phyloP scores from a whole-genome alignment of 2,888 invertebrate genomes.

The Cistogaster globosa region DNA sequence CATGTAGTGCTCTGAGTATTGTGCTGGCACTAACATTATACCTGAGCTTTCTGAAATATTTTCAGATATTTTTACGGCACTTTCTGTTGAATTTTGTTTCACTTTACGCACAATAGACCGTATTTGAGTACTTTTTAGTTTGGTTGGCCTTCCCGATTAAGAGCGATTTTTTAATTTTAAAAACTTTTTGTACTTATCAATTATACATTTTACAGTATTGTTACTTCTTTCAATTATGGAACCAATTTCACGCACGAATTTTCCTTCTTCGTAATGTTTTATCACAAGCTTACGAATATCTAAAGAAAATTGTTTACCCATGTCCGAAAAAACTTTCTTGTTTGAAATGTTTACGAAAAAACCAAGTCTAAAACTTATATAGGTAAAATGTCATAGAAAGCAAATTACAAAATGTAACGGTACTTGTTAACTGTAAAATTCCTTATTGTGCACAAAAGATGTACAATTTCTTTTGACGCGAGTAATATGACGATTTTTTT shows the following conservation, averaged over 20 bases:
- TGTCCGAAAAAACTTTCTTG: no score
- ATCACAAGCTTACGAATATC: background rate
- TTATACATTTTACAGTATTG: constrained; percentile 29
- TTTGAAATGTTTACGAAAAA: no score
- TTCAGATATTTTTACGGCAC: no score
- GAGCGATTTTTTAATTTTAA: constrained; percentile 11
- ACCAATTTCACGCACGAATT: constrained; percentile 1
- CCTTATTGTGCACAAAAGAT: background rate
- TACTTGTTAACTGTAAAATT: background rate
- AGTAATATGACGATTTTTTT: background rate
- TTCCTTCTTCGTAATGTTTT: constrained; percentile 13
- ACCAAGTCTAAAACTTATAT: no score
- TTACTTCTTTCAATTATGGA: constrained; percentile 8
- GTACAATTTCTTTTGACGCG: background rate
- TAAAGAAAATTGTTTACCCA: constrained; percentile 7
- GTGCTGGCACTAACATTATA: no score
- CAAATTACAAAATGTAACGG: background rate
- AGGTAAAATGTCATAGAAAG: no score
- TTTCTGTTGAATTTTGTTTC: constrained; percentile 14
- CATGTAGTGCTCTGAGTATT: no score
- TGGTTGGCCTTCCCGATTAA: constrained; percentile 1
- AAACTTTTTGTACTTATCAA: no score
- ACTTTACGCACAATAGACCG: constrained; percentile 17
- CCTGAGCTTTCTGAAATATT: no score
- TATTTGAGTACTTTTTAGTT: constrained; percentile 20